Base-by-base conservation (phyloP, 2,797 vertebrate species). In the Manis pentadactyla region DNA sequence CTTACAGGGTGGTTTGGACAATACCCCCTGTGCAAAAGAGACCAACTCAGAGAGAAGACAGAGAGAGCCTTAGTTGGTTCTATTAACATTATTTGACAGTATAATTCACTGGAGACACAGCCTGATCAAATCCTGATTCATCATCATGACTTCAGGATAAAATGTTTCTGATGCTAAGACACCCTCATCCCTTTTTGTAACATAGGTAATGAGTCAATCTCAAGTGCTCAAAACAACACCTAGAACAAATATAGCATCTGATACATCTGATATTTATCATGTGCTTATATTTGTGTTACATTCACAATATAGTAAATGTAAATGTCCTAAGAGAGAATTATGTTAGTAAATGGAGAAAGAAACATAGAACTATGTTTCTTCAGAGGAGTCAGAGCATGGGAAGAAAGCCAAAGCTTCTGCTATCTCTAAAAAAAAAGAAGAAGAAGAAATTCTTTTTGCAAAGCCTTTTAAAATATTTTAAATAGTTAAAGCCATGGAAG, bases 1-100 rank as follows among this genome's bases (percentile, higher is more conserved):
- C 46, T 37, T 25, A 1, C 1, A 46, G 7, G 29, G 23, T 11
- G 57, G 34, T 57, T 57, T 68, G 46, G 77, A 89, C 18, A 64
- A 64, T 29, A 46, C 14, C 7, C 37, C 37, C 37, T 39, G 37
- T 39, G 37, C 37, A 39, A 39, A 39, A 39, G 37, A 39, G 37
- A 39, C 37, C 37, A 39, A 39, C 37, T 39, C 37, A 39, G 37
- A 39, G 37, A 39, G 37, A 39, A 39, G 37, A 39, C 37, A 39
- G 37, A 39, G 37, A 39, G 37, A 13, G n/a, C 85, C 95, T 71
- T 18, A 49, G 25, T 69, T 25, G 23, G 86, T 93, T 89, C 83
- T 77, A 82, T 96, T 97, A 96, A 97, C 90, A 82, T 91, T 93
- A 71, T 93, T 64, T 96, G 97, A 96, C 96, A 97, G 89, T 25